Conservation (phyloP, 2,797 vertebrate species). For the Liparis tanakae region DNA sequence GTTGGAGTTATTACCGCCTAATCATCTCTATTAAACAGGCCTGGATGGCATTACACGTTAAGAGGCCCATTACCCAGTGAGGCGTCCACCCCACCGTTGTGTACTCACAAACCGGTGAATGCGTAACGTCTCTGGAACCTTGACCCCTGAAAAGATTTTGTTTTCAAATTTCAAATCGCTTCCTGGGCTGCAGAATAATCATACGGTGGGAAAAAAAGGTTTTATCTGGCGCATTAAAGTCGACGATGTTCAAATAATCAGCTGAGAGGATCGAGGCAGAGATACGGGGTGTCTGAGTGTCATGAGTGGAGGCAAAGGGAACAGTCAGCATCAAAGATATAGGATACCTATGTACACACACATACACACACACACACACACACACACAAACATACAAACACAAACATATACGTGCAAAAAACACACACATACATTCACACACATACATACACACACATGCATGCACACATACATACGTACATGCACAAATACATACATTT, state of each 20-base stretch:
- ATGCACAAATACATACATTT: too few relatives aligned
- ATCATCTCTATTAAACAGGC: conserved; percentile 73
- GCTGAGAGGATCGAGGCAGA: background rate
- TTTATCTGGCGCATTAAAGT: conserved; percentile 7
- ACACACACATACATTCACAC: too few relatives aligned
- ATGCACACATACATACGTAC: too few relatives aligned
- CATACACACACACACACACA: background rate
- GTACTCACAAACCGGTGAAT: conserved; percentile 48
- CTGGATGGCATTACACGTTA: conserved; percentile 66
- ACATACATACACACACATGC: too few relatives aligned
- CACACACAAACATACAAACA: too few relatives aligned
- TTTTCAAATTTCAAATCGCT: conserved; percentile 49
- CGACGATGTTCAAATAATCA: conserved; percentile 7
- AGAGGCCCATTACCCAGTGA: conserved; percentile 64
- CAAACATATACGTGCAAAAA: too few relatives aligned
- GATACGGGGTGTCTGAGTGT: background rate
- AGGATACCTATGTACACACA: background rate
- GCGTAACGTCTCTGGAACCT: conserved; percentile 36
- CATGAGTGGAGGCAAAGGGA: background rate
- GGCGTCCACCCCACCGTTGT: conserved; percentile 47
- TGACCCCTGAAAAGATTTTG: conserved; percentile 22
- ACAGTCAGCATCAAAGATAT: background rate
- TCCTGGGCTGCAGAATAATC: background rate
- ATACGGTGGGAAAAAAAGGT: conserved; percentile 7
- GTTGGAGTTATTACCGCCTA: conserved; percentile 63